These are phyloP conservation scores for Coracias cyanogaster DNA, from an alignment of 2,797 vertebrate species.

Conservation along the genomic window DNA sequence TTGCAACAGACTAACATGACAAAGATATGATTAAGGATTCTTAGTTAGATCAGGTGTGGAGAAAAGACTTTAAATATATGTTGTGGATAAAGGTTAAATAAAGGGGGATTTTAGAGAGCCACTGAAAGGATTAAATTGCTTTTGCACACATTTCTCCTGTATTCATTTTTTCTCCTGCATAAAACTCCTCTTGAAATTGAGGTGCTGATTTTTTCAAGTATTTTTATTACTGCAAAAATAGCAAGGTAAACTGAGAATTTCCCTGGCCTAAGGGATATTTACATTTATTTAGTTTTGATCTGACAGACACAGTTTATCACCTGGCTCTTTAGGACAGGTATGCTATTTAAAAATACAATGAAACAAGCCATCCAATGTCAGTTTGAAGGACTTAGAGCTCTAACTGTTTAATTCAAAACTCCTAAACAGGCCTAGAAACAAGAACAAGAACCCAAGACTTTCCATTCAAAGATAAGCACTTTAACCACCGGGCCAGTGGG, in stretches of 20 bases:
- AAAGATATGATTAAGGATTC: neutral
- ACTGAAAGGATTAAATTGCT: neutral
- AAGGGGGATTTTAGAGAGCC: neutral
- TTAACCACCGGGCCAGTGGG: neutral
- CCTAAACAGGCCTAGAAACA: neutral
- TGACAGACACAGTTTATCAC: slow-evolving; percentile 10
- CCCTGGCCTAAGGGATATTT: neutral
- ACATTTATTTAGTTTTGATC: neutral
- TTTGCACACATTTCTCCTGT: neutral
- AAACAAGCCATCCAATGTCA: neutral
- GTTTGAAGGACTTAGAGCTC: neutral
- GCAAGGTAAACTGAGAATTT: neutral
- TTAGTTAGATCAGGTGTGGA: neutral
- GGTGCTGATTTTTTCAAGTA: neutral
- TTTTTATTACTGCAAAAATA: slow-evolving; percentile 18
- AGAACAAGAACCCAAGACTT: neutral
- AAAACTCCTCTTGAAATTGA: neutral
- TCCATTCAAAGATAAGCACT: neutral
- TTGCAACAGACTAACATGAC: neutral
- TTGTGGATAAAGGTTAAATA: neutral
- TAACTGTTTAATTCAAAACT: neutral
- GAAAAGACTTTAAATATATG: neutral
- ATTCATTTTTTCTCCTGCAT: neutral
- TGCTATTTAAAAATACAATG: neutral
- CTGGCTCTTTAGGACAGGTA: neutral